Evolutionary conservation across 2,797 vertebrate genomes (phyloP), one percentile per base, ranked within the genome.

Genomic region (Chromobotia macracanthus): DNA sequence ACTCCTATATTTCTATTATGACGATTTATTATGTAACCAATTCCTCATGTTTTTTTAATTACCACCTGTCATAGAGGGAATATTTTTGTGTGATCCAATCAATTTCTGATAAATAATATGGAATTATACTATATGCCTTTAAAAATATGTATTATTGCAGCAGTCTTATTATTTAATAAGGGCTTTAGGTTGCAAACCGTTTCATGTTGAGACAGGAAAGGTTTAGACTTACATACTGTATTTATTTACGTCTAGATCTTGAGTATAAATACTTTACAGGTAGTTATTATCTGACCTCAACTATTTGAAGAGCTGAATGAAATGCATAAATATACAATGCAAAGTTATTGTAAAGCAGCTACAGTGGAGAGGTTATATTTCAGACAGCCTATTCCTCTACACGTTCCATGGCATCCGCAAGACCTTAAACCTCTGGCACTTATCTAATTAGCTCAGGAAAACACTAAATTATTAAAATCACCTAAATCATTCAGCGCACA

Each of bases 381-480:
- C 46, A 46, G 69, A 80, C 80, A 81, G 86, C 68, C 75, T 90
- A 92, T 93, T 91, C 90, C 91, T 92, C 86, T 88, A 90, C 89
- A 90, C 87, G 87, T 88, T 75, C 77, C 89, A 86, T 86, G 89
- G 89, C 85, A 87, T 80, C 87, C 85, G 88, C 88, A 88, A 88
- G 90, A 90, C 84, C 88, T 85, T 89, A 87, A 87, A 89, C 90
- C 91, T 91, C 87, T 85, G 88, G 89, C 91, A 92, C 91, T 94
- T 92, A 93, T 90, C 92, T 93, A 93, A 94, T 93, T 93, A 93
- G 90, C 90, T 93, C 86, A 87, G 90, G 91, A 90, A 93, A 89
- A 87, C 87, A 83, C 85, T 94, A 88, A 91, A 93, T 94, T 93
- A 94, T 94, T 93, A 91, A 94, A 80, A 55, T 82, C 76, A 88